Evolutionary conservation across 2,888 invertebrate genomes (phyloP).

Genomic region (Ferdinandea cuprea): DNA sequence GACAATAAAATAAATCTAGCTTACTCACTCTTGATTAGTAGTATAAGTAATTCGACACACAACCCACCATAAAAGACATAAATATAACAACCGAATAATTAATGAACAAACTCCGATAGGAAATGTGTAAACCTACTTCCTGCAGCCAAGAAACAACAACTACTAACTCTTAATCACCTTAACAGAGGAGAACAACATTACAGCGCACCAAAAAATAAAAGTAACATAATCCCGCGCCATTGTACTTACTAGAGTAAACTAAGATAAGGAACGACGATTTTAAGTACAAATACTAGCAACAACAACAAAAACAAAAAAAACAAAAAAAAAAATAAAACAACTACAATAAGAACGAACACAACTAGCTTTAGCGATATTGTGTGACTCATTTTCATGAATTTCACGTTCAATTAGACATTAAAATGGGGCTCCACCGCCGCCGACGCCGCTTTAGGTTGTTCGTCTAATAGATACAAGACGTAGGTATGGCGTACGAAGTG

Average conservation of each 20-base stretch:
- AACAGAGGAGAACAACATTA: slow-evolving; percentile 43
- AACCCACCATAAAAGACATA: slow-evolving; percentile 36
- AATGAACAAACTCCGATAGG: slow-evolving; percentile 70
- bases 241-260: slow-evolving; percentile 71
- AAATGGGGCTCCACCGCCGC: slow-evolving; percentile 51
- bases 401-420: slow-evolving; percentile 68
- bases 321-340: too few relatives aligned
- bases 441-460: slow-evolving; percentile 38
- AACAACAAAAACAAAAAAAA: slow-evolving; percentile 32
- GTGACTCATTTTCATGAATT: slow-evolving; percentile 71
- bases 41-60: slow-evolving; percentile 49
- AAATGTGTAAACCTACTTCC: slow-evolving; percentile 70
- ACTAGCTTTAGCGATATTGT: slow-evolving; percentile 52
- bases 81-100: slow-evolving; percentile 64
- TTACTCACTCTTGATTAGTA: slow-evolving; percentile 65
- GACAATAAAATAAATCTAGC: slow-evolving; percentile 33
- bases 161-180: slow-evolving; percentile 60
- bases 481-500: slow-evolving; percentile 41
- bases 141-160: slow-evolving; percentile 57
- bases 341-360: slow-evolving; percentile 32
- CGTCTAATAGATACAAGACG: slow-evolving; percentile 52
- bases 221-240: slow-evolving; percentile 68
- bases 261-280: slow-evolving; percentile 66
- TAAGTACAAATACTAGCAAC: slow-evolving; percentile 70
- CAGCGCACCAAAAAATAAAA: slow-evolving; percentile 42